Conservation (phyloP, 2,888 invertebrate genomes). For the Meliscaeva auricollis region DNA sequence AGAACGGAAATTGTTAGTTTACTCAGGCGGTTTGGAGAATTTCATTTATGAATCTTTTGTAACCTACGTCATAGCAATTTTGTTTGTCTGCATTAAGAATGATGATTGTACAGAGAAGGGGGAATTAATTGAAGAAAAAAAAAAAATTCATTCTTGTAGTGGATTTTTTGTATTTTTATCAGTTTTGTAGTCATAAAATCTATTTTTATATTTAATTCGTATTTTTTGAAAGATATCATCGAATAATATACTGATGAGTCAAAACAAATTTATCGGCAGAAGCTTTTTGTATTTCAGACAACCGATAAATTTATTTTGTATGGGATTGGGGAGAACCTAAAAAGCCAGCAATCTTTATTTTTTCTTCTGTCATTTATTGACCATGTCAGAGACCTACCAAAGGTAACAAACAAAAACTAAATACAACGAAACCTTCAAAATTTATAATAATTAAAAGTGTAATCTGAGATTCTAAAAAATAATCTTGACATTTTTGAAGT, state of each 20-base stretch:
- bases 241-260: background rate
- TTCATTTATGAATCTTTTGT: no score
- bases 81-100: background rate
- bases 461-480: background rate
- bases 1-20: constrained; percentile 28
- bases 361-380: no score
- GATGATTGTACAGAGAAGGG: background rate
- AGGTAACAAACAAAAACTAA: no score
- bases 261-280: background rate
- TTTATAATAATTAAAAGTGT: background rate
- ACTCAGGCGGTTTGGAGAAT: background rate
- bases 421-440: no score
- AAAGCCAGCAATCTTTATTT: no score
- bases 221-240: background rate
- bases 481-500: background rate
- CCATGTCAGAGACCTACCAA: no score
- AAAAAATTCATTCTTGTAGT: no score
- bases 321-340: no score
- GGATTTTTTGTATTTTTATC: background rate
- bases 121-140: background rate
- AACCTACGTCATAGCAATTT: no score
- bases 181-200: background rate
- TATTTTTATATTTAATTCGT: no score
- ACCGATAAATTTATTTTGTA: no score
- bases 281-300: no score